Base-by-base conservation (phyloP, 1,140 invertebrate genomes). In the Drosophila rhopaloa region DNA sequence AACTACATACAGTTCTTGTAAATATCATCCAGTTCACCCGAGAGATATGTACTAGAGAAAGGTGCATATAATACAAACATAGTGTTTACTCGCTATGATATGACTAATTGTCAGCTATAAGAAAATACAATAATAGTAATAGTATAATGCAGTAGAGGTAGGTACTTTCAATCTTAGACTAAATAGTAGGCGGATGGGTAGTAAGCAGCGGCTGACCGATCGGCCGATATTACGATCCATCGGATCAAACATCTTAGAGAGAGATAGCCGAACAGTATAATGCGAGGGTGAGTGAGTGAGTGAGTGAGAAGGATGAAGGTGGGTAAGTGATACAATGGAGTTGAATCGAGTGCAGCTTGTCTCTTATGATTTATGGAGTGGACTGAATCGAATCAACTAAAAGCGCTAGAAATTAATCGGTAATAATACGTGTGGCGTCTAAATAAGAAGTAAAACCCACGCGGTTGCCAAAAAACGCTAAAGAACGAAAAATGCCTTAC, bases 11-110 rank as follows among this genome's bases (percentile, higher is more conserved):
- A 79, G 50, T 75, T 65, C 54, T 76, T 65, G 68, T 55, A 76
- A 62, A 76, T 76, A 53, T 75, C 72, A 79, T 75, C 77, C 81
- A 74, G 50, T 79, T 72, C 55, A 85, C 77, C 81, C 72, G 78
- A 68, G 66, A 72, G 55, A 57, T 75, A 50, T 65, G 62, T 70
- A 59, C 53, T 70, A 57, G 65, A 78, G 48, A 85, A 85, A 85
- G 81, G 81, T 85, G 81, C 81, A 85, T 85, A 85, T 85, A 85
- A 81, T 84, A 85, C 71, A 83, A 80, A 84, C 53, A 79, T 51
- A 50, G 72, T 57, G 38, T 79, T 82, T 76, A 67, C 53, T 84
- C 53, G 65, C 44, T 67, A 53, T 48, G 72, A 65, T 71, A 79
- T 63, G 57, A 76, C 71, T 76, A 84, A 65, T 61, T 84, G 70